A percentile compares a stretch with the other conserved stretches of the same genome.
Conservation (phyloP, 2,113 vertebrate genomes). For the Coturnix japonica region DNA sequence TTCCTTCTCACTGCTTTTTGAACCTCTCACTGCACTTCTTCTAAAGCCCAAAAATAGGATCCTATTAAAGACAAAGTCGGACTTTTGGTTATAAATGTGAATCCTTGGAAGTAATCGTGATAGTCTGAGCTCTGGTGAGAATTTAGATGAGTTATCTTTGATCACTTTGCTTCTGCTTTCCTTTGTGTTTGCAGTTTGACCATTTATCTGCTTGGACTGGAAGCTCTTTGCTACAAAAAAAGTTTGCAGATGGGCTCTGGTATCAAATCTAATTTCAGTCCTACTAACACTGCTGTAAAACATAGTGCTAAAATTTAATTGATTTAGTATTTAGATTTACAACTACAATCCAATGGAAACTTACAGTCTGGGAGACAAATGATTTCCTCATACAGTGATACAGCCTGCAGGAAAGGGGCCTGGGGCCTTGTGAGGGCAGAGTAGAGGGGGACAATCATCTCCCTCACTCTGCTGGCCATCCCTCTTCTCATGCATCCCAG, state of each 20-base stretch:
- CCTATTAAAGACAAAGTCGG: background rate
- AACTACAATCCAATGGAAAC: conserved; percentile 40
- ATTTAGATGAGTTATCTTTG: background rate
- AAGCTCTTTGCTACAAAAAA: background rate
- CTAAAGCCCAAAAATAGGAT: background rate
- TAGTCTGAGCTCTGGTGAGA: background rate
- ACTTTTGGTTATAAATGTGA: background rate
- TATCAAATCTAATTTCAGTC: background rate
- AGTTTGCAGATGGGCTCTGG: background rate
- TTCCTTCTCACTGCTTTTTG: background rate
- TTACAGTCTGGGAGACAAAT: conserved; percentile 11
- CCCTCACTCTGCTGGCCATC: too few species aligned
- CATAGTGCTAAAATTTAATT: conserved; percentile 55
- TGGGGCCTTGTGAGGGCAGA: too few species aligned
- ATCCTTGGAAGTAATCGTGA: background rate
- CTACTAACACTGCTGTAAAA: background rate
- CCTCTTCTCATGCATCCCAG: too few species aligned
- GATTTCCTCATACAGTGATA: conserved; percentile 43
- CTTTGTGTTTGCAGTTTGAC: background rate
- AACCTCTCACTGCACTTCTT: background rate
- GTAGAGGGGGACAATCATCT: too few species aligned
- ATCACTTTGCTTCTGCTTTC: background rate
- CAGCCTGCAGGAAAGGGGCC: background rate
- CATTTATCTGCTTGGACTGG: background rate
- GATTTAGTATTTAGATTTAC: conserved; percentile 64